These are phyloP conservation scores for Drosophila sproati DNA, from an alignment of 1,140 invertebrate species.

Conservation along the genomic window DNA sequence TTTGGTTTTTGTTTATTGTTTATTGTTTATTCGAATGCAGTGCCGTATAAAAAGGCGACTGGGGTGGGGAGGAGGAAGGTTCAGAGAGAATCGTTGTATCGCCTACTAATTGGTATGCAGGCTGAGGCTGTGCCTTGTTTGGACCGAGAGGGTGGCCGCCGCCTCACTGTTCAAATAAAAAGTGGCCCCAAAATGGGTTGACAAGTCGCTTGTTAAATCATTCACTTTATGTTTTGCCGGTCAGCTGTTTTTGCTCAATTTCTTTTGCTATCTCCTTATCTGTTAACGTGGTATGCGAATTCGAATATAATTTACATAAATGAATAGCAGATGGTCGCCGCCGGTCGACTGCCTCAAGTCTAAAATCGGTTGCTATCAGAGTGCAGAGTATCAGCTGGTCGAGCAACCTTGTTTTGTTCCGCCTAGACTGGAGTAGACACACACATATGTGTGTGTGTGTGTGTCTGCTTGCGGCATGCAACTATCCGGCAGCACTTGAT, in stretches of 20 bases:
- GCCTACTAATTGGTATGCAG: slow-evolving; percentile 35
- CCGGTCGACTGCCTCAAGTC: neutral
- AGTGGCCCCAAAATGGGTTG: slow-evolving; percentile 13
- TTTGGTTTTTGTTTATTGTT: neutral
- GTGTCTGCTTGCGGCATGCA: slow-evolving; percentile 35
- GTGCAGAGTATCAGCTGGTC: neutral
- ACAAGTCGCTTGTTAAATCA: slow-evolving; percentile 19
- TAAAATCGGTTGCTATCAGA: neutral
- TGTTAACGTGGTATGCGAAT: neutral
- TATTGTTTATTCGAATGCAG: slow-evolving; percentile 41
- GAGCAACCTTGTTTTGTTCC: neutral
- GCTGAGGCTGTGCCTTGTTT: neutral
- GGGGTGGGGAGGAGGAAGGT: neutral
- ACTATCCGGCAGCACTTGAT: slow-evolving; percentile 41
- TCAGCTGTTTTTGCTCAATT: slow-evolving; percentile 4
- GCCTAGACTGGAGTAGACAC: slow-evolving; percentile 13
- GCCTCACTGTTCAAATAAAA: neutral
- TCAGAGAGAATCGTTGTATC: neutral
- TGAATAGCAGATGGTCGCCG: no score
- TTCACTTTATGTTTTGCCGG: slow-evolving; percentile 22
- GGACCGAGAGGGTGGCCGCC: neutral
- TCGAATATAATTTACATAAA: no score
- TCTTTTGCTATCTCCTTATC: slow-evolving; percentile 7
- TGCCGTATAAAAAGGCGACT: neutral
- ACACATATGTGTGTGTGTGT: slow-evolving; percentile 7